Base-by-base conservation (phyloP, 2,113 vertebrate species). In the Pristiophorus japonicus region DNA sequence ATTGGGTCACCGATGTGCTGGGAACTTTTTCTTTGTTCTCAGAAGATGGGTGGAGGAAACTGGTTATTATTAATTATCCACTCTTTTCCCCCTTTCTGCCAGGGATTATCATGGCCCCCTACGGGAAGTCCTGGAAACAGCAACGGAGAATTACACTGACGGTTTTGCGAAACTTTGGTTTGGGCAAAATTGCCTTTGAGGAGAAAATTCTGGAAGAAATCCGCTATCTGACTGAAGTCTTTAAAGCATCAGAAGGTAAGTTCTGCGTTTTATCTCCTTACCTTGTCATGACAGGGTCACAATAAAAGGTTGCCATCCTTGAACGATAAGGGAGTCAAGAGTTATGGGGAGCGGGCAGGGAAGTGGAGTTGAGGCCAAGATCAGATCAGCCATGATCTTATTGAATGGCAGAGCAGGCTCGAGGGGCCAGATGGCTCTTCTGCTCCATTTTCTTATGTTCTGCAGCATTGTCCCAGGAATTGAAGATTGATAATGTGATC, bases 131-230 rank as follows among this genome's bases (percentile, higher is more conserved):
- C 0, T 97, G 97, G 97, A 97, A 96, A 95, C 97, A 97, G 95
- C 85, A 97, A 97, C 96, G 97, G 59, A 96, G 96, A 59, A 97
- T 98, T 95, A 94, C 97, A n/a, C 88, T 97, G 38, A 85, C 94
- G 34, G 96, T 96, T n/a, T 96, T 98, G 7, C 96, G 95, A 84
- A 96, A 98, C 84, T 97, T 97, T 96, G 97, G 97, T 34, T 97
- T 97, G 97, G 97, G 97, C 0, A 97, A 96, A 96, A 96, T 95
- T 96, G 22, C 95, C 0, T 75, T 95, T 8, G 97, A 97, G n/a
- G 96, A 96, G 4, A 97, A 96, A 95, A 97, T 97, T 93, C 47
- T 97, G 1, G 96, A 97, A 55, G 97, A 98, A 95, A 96, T 96
- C 66, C 34, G 4, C 0, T 84, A 96, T 85, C 27, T 97, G 78